Conservation (phyloP, 1,140 invertebrate genomes). For the Drosophila tsacasi region DNA sequence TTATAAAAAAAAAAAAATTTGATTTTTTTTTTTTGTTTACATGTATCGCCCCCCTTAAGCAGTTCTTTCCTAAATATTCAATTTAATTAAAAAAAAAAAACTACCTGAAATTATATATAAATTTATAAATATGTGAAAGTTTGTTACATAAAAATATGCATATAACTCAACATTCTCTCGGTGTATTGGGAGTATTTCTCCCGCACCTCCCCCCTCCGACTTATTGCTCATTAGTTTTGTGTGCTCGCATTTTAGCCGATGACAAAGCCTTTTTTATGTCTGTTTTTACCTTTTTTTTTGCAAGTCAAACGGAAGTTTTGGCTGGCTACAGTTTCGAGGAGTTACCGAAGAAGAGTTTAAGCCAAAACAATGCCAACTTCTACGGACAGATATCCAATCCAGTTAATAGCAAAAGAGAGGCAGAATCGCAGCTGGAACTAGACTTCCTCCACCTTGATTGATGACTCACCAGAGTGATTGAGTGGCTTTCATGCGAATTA, state of each 20-base stretch:
- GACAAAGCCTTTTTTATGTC: conserved; percentile 20
- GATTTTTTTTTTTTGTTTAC: no score
- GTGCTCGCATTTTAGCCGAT: conserved; percentile 33
- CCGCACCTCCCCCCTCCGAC: background rate
- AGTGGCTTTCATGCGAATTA: conserved; percentile 27
- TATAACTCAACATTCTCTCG: background rate
- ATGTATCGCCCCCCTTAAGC: no score
- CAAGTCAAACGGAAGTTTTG: conserved; percentile 29
- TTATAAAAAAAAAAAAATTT: no score
- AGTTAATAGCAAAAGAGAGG: conserved; percentile 8
- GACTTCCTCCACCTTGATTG: conserved; percentile 9
- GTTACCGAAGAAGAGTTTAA: background rate
- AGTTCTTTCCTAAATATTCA: no score
- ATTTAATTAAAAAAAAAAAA: no score
- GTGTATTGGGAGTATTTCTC: conserved; percentile 4
- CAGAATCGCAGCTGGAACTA: conserved; percentile 3
- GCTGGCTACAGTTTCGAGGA: conserved; percentile 10
- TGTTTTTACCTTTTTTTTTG: conserved; percentile 10
- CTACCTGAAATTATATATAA: no score
- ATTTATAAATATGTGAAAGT: no score
- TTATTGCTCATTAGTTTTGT: conserved; percentile 47
- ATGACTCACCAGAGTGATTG: conserved; percentile 32
- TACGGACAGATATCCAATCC: background rate
- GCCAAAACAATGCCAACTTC: conserved; percentile 9
- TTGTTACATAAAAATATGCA: no score